Evolutionary conservation across 2,888 invertebrate species (phyloP).

Genomic region (Nysson spinosus): DNA sequence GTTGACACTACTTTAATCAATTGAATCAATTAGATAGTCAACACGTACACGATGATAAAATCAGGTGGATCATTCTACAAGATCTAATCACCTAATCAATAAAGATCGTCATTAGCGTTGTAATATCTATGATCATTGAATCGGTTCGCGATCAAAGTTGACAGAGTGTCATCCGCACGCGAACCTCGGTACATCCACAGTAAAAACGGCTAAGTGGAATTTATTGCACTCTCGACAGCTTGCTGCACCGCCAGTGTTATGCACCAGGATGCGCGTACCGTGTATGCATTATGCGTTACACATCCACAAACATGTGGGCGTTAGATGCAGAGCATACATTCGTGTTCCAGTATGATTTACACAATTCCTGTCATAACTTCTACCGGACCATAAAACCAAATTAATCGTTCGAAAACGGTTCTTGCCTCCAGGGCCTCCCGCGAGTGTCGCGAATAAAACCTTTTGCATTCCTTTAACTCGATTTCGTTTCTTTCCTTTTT

Average conservation of each 20-base stretch:
- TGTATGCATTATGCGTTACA: conserved; percentile 29
- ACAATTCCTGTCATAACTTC: conserved; percentile 53
- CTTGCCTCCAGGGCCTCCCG: conserved; percentile 37
- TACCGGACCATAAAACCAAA: conserved; percentile 61
- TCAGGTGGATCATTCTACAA: too few relatives aligned
- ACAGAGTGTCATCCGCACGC: conserved; percentile 7
- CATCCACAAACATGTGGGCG: conserved; percentile 30
- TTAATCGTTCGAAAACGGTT: conserved; percentile 59
- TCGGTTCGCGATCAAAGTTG: neutral
- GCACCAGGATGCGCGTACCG: conserved; percentile 19
- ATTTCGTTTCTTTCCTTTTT: neutral
- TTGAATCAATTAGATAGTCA: too few relatives aligned
- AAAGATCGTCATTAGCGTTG: too few relatives aligned
- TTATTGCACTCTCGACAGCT: conserved; percentile 61
- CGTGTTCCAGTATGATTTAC: conserved; percentile 54
- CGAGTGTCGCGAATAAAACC: conserved; percentile 41
- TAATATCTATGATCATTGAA: too few relatives aligned
- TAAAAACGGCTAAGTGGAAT: conserved; percentile 63
- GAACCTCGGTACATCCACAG: conserved; percentile 34
- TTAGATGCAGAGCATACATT: conserved; percentile 19
- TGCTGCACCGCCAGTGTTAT: conserved; percentile 44
- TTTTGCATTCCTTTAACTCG: neutral
- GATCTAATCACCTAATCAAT: too few relatives aligned
- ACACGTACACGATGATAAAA: too few relatives aligned
- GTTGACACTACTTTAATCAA: too few relatives aligned